Base-by-base conservation (phyloP, 2,113 vertebrate species). In the Suricata suricatta region DNA sequence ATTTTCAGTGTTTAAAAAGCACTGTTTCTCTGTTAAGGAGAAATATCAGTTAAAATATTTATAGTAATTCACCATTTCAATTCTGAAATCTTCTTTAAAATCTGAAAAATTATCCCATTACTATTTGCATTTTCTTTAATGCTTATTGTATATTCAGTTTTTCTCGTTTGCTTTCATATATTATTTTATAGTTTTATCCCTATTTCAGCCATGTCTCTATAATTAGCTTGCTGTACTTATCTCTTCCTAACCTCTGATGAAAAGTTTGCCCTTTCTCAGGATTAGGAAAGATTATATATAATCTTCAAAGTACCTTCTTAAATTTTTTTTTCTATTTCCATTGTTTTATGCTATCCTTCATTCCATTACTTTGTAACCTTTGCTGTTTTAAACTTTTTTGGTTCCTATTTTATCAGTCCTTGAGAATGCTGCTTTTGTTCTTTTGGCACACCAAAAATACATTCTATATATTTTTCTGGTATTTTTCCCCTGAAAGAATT, bases 371-470 rank as follows among this genome's bases (percentile, higher is more conserved):
- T 97, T 90, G 69, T 41, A 93, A 85, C 19, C 5, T 91, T 93
- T 76, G 17, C 52, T 96, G 0, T 81, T 94, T 96, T 83, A 88
- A 81, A 89, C 33, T 96, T 93, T 11, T 17, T 86, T 93, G 44
- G 7, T 27, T 95, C 29, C 7, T 52, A n/a, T 87, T 86, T 29
- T 54, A 23, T 71, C 87, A 81, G 63, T 66, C 35, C 31, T 92
- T 76, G 89, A 92, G 57, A 96, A 86, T 66, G 82, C 31, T 27
- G 29, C 27, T 93, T 97, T 90, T 93, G 76, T 96, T 96, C 69
- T 88, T 95, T 95, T 82, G 85, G 88, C 95, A 87, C 84, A 80
- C 0, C 63, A 69, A 71, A 89, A 12, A 66, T 94, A 23, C 31
- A 91, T 38, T 88, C 17, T 88, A 6, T 74, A 27, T 83, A 64